phyloP scores from a whole-genome alignment of 2,113 vertebrate genomes.

The Macrotus californicus region DNA sequence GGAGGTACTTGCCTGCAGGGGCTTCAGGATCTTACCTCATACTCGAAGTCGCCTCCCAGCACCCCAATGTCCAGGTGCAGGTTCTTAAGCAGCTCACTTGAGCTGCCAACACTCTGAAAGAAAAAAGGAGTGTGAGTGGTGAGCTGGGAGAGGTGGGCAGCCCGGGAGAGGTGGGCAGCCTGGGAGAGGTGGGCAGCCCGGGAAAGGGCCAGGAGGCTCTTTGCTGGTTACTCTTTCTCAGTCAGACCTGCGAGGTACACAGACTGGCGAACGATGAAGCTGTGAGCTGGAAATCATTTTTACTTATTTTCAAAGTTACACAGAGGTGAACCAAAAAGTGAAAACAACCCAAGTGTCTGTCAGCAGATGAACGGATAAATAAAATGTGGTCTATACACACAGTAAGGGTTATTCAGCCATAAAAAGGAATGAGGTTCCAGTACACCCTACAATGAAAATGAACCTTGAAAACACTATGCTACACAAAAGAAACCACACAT shows the following conservation, averaged over 20 bases:
- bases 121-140: background rate
- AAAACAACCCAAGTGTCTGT: background rate
- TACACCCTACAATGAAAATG: background rate
- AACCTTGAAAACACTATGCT: background rate
- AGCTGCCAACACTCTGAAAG: slow-evolving; percentile 73
- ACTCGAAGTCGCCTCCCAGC: slow-evolving; percentile 83
- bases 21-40: slow-evolving; percentile 81
- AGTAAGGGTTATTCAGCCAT: background rate
- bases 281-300: background rate
- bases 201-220: background rate
- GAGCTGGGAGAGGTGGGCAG: background rate
- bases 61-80: slow-evolving; percentile 84
- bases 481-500: background rate
- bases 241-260: background rate
- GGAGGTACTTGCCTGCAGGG: background rate
- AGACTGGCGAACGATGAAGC: background rate
- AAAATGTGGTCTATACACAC: background rate
- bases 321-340: background rate
- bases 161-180: background rate
- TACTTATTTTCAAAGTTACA: background rate
- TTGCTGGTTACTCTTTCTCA: background rate
- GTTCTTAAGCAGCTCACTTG: slow-evolving; percentile 82
- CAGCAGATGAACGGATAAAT: background rate
- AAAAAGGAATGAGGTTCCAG: background rate
- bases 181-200: background rate